phyloP scores from a whole-genome alignment of 2,113 vertebrate species.

The Mungos mungo region DNA sequence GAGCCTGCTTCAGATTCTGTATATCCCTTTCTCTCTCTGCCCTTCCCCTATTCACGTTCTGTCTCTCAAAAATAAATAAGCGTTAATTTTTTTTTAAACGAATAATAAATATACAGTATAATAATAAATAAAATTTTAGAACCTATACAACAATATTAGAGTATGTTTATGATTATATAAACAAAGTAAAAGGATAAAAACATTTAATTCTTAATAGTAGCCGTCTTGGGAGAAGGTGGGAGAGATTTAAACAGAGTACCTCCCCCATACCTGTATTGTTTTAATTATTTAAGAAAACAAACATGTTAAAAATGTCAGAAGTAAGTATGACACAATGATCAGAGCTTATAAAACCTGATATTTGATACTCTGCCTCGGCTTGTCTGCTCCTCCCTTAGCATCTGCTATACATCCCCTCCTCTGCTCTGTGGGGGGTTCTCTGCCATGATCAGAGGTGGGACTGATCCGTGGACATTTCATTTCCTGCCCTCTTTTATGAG shows the following conservation, averaged over 20 bases:
- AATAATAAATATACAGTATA: neutral
- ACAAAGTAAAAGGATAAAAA: conserved; percentile 9
- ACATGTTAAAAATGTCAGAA: neutral
- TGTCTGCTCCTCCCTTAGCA: neutral
- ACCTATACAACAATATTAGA: neutral
- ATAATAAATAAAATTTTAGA: neutral
- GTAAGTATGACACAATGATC: neutral
- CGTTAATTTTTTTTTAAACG: too few relatives aligned
- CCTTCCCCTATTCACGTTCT: too few relatives aligned
- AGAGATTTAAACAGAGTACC: neutral
- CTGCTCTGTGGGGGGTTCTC: neutral
- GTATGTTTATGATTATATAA: conserved; percentile 33
- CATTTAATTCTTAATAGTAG: neutral
- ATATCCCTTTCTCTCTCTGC: too few relatives aligned
- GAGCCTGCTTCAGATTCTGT: too few relatives aligned
- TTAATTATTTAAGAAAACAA: conserved; percentile 23
- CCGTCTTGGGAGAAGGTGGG: neutral
- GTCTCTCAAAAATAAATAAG: too few relatives aligned
- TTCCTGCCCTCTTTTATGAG: neutral
- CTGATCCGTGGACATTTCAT: neutral
- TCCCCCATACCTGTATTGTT: neutral
- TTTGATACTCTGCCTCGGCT: neutral
- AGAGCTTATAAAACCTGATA: neutral
- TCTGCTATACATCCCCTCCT: accelerated
- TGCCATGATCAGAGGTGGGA: neutral